Percentiles rank a stretch among this genome's conserved stretches.
phyloP scores from a whole-genome alignment of 2,888 invertebrate genomes.

The Amiota minor region DNA sequence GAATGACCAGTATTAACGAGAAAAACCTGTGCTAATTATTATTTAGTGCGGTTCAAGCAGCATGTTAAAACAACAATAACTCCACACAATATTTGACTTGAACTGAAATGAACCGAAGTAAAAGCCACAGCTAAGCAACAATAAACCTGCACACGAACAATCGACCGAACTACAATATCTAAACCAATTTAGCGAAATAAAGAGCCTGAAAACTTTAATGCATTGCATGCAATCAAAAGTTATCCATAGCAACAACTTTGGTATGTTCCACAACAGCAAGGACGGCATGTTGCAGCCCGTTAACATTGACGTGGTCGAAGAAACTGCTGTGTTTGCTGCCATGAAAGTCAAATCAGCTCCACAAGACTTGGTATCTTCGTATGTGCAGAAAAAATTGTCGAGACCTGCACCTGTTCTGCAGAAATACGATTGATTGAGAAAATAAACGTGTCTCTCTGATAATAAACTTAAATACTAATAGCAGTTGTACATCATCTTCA shows the following conservation, averaged over 20 bases:
- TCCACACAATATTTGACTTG: slow-evolving; percentile 26
- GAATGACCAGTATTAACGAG: slow-evolving; percentile 41
- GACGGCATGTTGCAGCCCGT: not conserved
- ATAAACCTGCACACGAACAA: slow-evolving; percentile 11
- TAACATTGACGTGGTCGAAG: not conserved
- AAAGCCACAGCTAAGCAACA: slow-evolving; percentile 15
- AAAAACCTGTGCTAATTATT: slow-evolving; percentile 70
- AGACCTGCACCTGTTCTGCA: slow-evolving; percentile 65
- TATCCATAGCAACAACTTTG: slow-evolving; percentile 28
- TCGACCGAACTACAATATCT: slow-evolving; percentile 48
- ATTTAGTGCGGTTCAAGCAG: slow-evolving; percentile 62
- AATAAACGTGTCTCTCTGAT: slow-evolving; percentile 47
- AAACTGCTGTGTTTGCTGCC: not conserved
- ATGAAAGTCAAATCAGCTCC: slow-evolving; percentile 6
- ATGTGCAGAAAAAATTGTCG: not conserved
- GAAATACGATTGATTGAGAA: slow-evolving; percentile 54
- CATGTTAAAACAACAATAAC: slow-evolving; percentile 27
- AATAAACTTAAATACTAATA: slow-evolving; percentile 70
- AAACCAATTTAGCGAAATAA: slow-evolving; percentile 69
- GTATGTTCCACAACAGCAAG: not conserved
- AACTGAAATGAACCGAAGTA: slow-evolving; percentile 27
- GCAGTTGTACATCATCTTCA: slow-evolving; percentile 66
- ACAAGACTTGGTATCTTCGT: slow-evolving; percentile 20
- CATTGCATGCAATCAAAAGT: slow-evolving; percentile 62
- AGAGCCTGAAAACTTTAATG: slow-evolving; percentile 67